phyloP scores from a whole-genome alignment of 2,888 invertebrate genomes.

The Alsophila aescularia region DNA sequence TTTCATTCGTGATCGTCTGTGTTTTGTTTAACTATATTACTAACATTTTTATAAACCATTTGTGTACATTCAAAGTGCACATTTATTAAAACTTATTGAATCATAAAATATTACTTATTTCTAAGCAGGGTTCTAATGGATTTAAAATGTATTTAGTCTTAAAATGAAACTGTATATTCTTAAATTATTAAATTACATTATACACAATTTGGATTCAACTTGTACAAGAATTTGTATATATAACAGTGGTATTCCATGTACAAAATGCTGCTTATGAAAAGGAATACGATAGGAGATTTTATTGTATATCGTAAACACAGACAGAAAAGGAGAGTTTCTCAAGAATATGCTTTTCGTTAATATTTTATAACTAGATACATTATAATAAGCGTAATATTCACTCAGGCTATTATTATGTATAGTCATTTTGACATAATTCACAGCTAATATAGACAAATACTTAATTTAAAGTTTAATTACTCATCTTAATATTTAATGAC shows the following conservation, averaged over 20 bases:
- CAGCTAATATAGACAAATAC: constrained; percentile 3
- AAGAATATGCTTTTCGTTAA: constrained; percentile 1
- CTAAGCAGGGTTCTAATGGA: not conserved
- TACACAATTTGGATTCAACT: too few species aligned
- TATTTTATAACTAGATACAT: constrained; percentile 22
- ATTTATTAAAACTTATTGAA: not conserved
- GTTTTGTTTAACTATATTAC: not conserved
- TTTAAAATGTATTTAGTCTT: not conserved
- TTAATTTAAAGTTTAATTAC: constrained; percentile 18
- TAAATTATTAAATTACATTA: not conserved
- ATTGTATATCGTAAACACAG: not conserved
- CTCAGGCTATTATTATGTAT: constrained; percentile 67
- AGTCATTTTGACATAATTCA: constrained; percentile 18
- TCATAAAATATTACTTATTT: not conserved
- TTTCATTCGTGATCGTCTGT: constrained; percentile 19
- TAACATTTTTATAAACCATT: not conserved
- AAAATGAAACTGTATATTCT: not conserved
- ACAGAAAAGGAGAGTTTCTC: not conserved
- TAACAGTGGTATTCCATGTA: too few species aligned
- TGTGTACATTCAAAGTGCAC: constrained; percentile 5
- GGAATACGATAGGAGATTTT: too few species aligned
- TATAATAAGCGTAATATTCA: constrained; percentile 76
- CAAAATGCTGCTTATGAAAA: too few species aligned
- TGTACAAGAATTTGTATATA: too few species aligned
- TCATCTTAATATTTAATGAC: constrained; percentile 47